Evolutionary conservation across 2,888 invertebrate genomes (phyloP), one percentile per base, ranked within the genome.

Genomic region (Tenthredo distinguenda): DNA sequence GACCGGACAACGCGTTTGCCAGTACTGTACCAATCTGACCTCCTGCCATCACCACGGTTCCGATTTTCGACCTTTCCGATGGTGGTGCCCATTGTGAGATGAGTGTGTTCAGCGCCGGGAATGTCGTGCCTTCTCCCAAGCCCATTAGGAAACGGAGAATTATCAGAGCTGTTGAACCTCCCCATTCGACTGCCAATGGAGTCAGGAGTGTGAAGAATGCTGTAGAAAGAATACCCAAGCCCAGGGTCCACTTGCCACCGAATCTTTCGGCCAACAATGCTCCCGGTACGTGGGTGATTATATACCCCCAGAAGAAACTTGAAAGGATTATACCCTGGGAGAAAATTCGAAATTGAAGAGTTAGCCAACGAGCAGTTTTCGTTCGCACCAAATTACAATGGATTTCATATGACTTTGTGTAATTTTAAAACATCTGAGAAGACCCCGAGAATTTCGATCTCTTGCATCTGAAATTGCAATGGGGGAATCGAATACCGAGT

Each of bases 51-150:
- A 95, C 95, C 91, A 96, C 94, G 1, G 95, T 95, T 0, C 95
- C 95, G 62, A 96, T 94, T 71, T 94, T 91, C 6, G 95, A 95
- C 50, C 96, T 91, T 88, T 96, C 96, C 7, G 94, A 89, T 0
- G 95, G 94, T 0, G 95, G 95, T 0, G 95, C 94, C 96, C 96
- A 96, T 89, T 95, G 94, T 0, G 96, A 95, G 87, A 96, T 91
- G 12, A 96, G 89, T 0, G 95, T 93, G 18, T 95, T 95, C 92
- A 96, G 95, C 0, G 96, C 96, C 72, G 95, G 96, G 86, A 95
- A 95, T 0, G 95, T 95, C 12, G 95, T 94, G 62, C 95, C 95
- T 95, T 95, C 95, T 72, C 94, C 94, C 4, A 95, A 89, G 2
- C 95, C 95, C 90, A 94, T 94, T 0, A 94, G 88, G 10, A 96